These are phyloP conservation scores for Neodon shergylaensis DNA, from an alignment of 2,113 vertebrate genomes.

Conservation along the genomic window DNA sequence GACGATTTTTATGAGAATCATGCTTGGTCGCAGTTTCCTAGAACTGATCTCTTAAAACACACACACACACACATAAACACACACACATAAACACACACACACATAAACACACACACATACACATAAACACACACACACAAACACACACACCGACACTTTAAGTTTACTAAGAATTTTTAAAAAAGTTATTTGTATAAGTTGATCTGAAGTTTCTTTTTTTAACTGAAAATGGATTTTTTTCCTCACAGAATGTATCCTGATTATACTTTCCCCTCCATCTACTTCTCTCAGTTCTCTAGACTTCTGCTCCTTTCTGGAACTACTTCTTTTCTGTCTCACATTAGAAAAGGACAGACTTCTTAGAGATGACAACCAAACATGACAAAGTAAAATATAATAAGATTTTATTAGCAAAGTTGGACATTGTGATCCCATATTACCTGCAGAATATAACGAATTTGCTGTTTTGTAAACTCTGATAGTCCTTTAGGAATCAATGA, in stretches of 20 bases:
- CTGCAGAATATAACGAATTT: slow-evolving; percentile 98
- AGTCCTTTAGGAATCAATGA: slow-evolving; percentile 94
- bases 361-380: neutral
- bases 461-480: slow-evolving; percentile 97
- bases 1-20: slow-evolving; percentile 1
- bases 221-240: neutral
- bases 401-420: neutral
- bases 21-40: neutral
- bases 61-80: too few relatives aligned
- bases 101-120: too few relatives aligned
- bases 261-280: neutral
- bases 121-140: too few relatives aligned
- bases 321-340: neutral
- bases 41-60: too few relatives aligned
- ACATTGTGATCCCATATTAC: slow-evolving; percentile 78
- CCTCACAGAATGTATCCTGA: neutral
- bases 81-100: too few relatives aligned
- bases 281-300: neutral
- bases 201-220: neutral
- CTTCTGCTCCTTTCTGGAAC: neutral
- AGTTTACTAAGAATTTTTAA: too few relatives aligned
- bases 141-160: too few relatives aligned
- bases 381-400: neutral
- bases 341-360: neutral
- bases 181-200: neutral